These are phyloP conservation scores for Crax fasciolata DNA, from an alignment of 2,797 vertebrate genomes.

Conservation along the genomic window DNA sequence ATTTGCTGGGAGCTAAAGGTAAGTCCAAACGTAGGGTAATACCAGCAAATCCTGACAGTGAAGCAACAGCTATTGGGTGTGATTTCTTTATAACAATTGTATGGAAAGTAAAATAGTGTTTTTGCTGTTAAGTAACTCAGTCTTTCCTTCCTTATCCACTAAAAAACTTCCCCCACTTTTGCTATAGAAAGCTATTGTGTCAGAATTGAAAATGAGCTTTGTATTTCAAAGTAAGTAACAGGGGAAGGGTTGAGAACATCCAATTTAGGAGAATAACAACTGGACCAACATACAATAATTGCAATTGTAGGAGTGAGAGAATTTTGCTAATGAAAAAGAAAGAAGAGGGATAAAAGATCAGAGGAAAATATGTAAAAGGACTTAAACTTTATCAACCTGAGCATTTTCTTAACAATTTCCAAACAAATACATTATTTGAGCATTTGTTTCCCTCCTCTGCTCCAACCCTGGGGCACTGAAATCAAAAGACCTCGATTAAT, in stretches of 20 bases:
- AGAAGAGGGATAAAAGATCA: not conserved
- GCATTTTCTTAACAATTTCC: not conserved
- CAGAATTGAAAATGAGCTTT: constrained; percentile 19
- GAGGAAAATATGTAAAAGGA: not conserved
- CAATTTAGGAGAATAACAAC: not conserved
- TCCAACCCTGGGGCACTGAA: not conserved
- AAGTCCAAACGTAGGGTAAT: not conserved
- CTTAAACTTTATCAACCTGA: not conserved
- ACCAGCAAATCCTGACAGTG: not conserved
- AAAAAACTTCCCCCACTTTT: not conserved
- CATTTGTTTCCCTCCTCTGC: not conserved
- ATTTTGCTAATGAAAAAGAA: not conserved
- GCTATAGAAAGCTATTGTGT: not conserved
- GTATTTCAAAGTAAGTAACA: constrained; percentile 25
- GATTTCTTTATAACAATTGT: not conserved
- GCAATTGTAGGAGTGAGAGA: not conserved
- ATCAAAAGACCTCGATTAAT: not conserved
- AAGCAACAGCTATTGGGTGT: not conserved
- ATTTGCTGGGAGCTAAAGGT: not conserved
- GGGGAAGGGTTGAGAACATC: not conserved
- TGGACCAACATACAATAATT: not conserved
- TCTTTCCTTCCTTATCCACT: not conserved
- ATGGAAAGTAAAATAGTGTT: not conserved
- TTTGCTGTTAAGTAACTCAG: not conserved
- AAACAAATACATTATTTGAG: not conserved